Evolutionary conservation across 2,888 invertebrate genomes (phyloP).

Genomic region (Xanthorhoe spadicearia): DNA sequence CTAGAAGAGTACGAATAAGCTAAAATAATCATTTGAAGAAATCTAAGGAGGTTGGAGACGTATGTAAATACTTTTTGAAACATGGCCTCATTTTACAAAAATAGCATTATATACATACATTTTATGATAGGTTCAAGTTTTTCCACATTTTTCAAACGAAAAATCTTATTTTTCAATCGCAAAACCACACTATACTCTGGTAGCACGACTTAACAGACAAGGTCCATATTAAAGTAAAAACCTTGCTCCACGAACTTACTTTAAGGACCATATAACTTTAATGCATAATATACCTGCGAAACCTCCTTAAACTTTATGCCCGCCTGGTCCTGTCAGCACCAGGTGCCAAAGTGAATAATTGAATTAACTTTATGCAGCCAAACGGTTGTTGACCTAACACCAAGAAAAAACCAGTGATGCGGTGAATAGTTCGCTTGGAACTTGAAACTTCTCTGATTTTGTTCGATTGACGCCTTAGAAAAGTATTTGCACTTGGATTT

Average conservation of each 20-base stretch:
- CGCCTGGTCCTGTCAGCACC: constrained; percentile 7
- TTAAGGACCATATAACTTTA: too few species aligned
- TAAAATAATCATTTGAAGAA: too few species aligned
- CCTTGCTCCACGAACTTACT: too few species aligned
- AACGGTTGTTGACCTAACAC: not conserved
- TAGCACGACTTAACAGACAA: not conserved
- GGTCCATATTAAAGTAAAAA: too few species aligned
- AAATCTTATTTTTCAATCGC: not conserved
- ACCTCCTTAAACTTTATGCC: not conserved
- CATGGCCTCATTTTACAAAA: too few species aligned
- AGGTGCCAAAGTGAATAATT: constrained; percentile 16
- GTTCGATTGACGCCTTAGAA: not conserved
- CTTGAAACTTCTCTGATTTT: not conserved
- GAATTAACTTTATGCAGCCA: constrained; percentile 9
- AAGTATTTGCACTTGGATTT: not conserved
- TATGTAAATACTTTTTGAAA: too few species aligned
- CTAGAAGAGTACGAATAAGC: too few species aligned
- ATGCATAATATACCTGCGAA: not conserved
- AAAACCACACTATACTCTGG: not conserved
- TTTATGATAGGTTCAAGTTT: too few species aligned
- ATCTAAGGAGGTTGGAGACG: too few species aligned
- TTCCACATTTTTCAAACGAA: too few species aligned
- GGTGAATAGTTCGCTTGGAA: not conserved
- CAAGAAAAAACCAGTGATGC: not conserved
- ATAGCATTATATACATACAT: too few species aligned